These are phyloP conservation scores for Microctonus aethiopoides DNA, from an alignment of 2,888 invertebrate species.

Conservation along the genomic window DNA sequence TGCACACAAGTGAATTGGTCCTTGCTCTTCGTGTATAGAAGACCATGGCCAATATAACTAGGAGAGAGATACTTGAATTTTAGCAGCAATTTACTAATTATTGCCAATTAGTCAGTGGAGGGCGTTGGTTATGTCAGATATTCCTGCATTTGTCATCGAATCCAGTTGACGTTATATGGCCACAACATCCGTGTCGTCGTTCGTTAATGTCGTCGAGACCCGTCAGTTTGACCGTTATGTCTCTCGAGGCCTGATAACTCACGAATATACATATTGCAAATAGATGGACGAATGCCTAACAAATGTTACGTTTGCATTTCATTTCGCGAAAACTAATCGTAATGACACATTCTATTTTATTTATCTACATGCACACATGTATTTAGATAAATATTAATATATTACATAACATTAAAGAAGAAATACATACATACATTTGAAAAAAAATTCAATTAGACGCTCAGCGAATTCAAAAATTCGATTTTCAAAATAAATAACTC, in stretches of 20 bases:
- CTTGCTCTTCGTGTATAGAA: background rate
- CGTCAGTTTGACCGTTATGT: constrained; percentile 6
- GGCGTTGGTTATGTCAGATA: background rate
- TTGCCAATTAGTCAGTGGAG: background rate
- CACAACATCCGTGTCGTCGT: constrained; percentile 4
- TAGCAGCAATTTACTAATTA: background rate
- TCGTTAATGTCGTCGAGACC: constrained; percentile 16
- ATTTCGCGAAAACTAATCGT: background rate
- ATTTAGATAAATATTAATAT: no score
- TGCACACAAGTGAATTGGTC: background rate
- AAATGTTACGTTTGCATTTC: background rate
- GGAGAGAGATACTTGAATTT: background rate
- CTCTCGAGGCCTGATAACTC: constrained; percentile 12
- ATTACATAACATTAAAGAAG: no score
- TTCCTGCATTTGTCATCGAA: constrained; percentile 20
- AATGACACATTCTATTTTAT: no score
- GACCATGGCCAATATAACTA: background rate
- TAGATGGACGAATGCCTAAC: background rate
- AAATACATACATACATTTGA: no score
- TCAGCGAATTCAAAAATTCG: no score
- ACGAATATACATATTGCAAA: background rate
- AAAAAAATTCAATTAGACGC: no score
- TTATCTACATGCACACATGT: no score
- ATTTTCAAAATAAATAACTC: no score
- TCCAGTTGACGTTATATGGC: constrained; percentile 16